phyloP scores from a whole-genome alignment of 1,140 invertebrate genomes.

The Neodiprion pinetum region DNA sequence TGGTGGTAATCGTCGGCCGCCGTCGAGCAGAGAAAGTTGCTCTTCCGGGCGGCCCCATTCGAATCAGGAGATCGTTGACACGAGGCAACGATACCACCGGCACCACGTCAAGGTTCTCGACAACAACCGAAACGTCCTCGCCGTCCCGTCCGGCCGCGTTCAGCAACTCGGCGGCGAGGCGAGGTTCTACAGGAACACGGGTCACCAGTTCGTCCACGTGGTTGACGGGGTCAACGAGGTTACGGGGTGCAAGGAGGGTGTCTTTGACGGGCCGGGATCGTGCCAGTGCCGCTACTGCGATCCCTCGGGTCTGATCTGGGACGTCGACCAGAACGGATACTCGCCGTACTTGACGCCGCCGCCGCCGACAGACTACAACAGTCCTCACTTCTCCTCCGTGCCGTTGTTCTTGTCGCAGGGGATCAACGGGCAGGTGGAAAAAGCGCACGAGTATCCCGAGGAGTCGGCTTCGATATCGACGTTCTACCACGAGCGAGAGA shows the following conservation, averaged over 20 bases:
- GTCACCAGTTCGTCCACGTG: slow-evolving; percentile 54
- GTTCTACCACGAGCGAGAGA: slow-evolving; percentile 22
- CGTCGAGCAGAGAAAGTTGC: slow-evolving; percentile 37
- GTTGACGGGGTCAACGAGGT: slow-evolving; percentile 50
- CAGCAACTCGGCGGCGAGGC: slow-evolving; percentile 17
- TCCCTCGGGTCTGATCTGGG: slow-evolving; percentile 79
- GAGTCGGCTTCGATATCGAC: slow-evolving; percentile 15
- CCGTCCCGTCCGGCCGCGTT: slow-evolving; percentile 42
- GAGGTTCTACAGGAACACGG: slow-evolving; percentile 20
- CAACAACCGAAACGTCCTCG: slow-evolving; percentile 57
- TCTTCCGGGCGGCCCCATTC: slow-evolving; percentile 39
- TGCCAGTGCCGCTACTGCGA: slow-evolving; percentile 84
- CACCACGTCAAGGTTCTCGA: slow-evolving; percentile 59
- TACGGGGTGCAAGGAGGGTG: slow-evolving; percentile 49
- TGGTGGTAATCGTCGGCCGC: slow-evolving; percentile 39
- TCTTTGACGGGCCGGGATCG: slow-evolving; percentile 59
- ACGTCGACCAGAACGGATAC: slow-evolving; percentile 66
- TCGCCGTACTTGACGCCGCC: slow-evolving; percentile 60
- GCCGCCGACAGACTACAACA: slow-evolving; percentile 25
- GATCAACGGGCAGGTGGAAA: slow-evolving; percentile 41
- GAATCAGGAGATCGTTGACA: slow-evolving; percentile 52
- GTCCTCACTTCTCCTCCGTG: slow-evolving; percentile 35
- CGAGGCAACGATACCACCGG: slow-evolving; percentile 45
- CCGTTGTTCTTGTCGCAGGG: slow-evolving; percentile 49
- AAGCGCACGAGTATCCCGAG: slow-evolving; percentile 31